A percentile compares a stretch with the other conserved stretches of the same genome.
These are phyloP conservation scores for Ecdyonurus torrentis DNA, from an alignment of 2,888 invertebrate genomes.

Conservation along the genomic window DNA sequence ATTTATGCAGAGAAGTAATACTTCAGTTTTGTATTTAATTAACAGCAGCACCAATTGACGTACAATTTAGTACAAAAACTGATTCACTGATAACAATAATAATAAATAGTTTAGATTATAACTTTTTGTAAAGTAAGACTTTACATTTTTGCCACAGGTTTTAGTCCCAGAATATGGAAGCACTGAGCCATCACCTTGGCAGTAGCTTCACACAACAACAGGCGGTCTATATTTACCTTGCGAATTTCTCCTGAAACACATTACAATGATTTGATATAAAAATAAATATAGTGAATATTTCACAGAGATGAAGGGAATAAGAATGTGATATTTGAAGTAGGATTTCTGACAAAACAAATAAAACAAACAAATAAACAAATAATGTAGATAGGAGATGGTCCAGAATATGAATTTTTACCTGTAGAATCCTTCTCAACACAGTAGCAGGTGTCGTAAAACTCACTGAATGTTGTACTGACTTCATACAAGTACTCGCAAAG, in stretches of 20 bases:
- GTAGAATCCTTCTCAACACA: constrained; percentile 82
- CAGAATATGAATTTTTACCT: constrained; percentile 20
- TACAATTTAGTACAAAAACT: no score
- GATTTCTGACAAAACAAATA: no score
- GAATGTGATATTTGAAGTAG: neutral
- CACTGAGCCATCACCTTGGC: constrained; percentile 73
- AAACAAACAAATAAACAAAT: neutral
- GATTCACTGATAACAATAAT: no score
- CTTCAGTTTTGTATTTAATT: no score
- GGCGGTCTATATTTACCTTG: constrained; percentile 68
- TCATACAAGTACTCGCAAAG: constrained; percentile 95
- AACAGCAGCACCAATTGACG: no score
- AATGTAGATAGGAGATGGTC: neutral
- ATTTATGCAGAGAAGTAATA: no score
- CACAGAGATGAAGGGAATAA: neutral
- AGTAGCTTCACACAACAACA: constrained; percentile 84
- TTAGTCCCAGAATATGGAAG: constrained; percentile 80
- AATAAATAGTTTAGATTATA: no score
- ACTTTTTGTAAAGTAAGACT: no score
- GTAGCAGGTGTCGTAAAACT: constrained; percentile 96
- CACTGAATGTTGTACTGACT: constrained; percentile 78
- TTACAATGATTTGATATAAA: neutral
- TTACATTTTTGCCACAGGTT: constrained; percentile 84
- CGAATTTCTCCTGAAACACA: constrained; percentile 47
- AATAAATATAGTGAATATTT: constrained; percentile 4